Conservation (phyloP, 2,113 vertebrate species). For the Abramis brama region DNA sequence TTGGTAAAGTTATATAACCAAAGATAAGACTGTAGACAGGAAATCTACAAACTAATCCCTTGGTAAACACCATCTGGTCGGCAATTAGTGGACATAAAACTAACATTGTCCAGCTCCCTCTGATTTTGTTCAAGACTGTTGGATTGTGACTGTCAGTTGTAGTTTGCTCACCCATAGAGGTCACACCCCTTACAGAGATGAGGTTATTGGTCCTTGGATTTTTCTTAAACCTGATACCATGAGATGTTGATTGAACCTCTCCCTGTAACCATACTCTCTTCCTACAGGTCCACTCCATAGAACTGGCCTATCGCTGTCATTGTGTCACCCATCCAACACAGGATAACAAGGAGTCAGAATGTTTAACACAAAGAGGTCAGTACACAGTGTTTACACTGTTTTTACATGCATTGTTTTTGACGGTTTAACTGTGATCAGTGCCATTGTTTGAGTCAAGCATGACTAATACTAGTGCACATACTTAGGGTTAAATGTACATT, state of each 20-base stretch:
- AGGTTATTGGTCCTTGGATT: conserved; percentile 28
- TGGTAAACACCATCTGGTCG: conserved; percentile 5
- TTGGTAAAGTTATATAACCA: neutral
- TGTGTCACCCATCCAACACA: conserved; percentile 30
- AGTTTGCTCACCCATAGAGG: neutral
- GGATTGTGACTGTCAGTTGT: conserved; percentile 16
- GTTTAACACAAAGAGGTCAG: conserved; percentile 45
- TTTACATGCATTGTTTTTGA: neutral
- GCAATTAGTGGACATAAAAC: conserved; percentile 2
- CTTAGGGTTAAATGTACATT: neutral
- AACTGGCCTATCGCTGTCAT: conserved; percentile 33
- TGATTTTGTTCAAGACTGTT: neutral
- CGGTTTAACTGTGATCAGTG: neutral
- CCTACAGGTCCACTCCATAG: conserved; percentile 11
- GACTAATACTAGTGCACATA: neutral
- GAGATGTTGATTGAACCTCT: conserved; percentile 30
- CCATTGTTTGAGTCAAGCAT: neutral
- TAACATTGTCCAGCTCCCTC: neutral
- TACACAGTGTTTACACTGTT: neutral
- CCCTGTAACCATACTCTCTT: conserved; percentile 42
- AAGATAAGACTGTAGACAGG: neutral
- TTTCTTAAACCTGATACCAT: conserved; percentile 31
- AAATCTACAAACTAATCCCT: conserved; percentile 1
- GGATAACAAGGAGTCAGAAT: conserved; percentile 34
- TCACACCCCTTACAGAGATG: conserved; percentile 15